Percentiles rank a stretch among this genome's conserved stretches.
Evolutionary conservation across 2,888 invertebrate genomes (phyloP).

Genomic region (Prosapia bicincta): DNA sequence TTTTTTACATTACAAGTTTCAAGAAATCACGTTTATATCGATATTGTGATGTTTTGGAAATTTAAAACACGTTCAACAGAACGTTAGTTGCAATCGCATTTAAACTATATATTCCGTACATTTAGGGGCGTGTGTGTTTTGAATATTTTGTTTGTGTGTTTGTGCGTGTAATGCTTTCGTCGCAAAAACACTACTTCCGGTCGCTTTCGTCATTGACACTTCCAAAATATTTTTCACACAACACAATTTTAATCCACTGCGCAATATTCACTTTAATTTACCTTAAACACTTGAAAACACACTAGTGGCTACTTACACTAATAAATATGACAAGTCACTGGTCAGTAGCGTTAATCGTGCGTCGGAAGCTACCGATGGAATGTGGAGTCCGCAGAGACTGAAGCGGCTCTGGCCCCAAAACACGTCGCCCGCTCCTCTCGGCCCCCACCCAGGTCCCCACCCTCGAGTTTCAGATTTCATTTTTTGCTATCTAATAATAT

Average conservation of each 20-base stretch:
- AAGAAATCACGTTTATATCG: no score
- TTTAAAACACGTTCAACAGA: no score
- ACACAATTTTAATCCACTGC: neutral
- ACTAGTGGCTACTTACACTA: neutral
- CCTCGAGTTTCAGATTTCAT: slow-evolving; percentile 23
- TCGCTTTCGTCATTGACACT: neutral
- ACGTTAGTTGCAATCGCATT: no score
- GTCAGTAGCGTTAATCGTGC: neutral
- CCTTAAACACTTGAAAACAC: no score
- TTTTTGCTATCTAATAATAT: slow-evolving; percentile 12
- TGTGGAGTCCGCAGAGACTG: slow-evolving; percentile 60
- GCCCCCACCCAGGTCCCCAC: slow-evolving; percentile 35
- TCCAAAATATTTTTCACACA: neutral
- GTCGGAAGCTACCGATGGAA: slow-evolving; percentile 28
- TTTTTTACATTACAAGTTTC: no score
- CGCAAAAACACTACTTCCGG: neutral
- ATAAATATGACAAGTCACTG: neutral
- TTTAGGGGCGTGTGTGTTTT: neutral
- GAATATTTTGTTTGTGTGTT: neutral
- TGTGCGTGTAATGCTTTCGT: neutral
- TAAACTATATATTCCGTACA: no score
- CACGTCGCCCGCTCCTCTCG: slow-evolving; percentile 38
- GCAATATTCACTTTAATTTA: neutral
- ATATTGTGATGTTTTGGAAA: no score
- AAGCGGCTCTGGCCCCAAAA: slow-evolving; percentile 56